Percentiles rank a stretch among this genome's conserved stretches.
Evolutionary conservation across 2,888 invertebrate species (phyloP).

Genomic region (Phania funesta): DNA sequence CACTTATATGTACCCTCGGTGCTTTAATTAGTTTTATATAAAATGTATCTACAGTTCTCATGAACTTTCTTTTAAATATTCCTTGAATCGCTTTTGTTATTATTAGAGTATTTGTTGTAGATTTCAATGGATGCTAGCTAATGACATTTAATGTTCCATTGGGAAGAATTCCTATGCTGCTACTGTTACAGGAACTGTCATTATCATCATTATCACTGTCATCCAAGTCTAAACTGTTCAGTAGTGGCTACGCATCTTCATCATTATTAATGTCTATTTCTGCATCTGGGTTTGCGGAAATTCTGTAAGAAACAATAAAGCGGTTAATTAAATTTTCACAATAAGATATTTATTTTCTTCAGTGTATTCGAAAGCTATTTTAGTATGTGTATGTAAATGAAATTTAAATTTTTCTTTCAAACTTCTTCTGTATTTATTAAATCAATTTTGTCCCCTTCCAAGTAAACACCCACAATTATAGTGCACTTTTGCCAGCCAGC

Average conservation of each 20-base stretch:
- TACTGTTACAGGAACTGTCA: slow-evolving; percentile 19
- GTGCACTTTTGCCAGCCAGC: too few species aligned
- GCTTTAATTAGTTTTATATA: slow-evolving; percentile 3
- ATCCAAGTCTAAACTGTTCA: slow-evolving; percentile 78
- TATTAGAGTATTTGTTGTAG: slow-evolving; percentile 8
- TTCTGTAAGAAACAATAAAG: slow-evolving; percentile 73
- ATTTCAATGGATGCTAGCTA: slow-evolving; percentile 65
- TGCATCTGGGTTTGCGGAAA: slow-evolving; percentile 73
- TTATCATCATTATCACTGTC: slow-evolving; percentile 75
- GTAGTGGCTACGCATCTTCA: slow-evolving; percentile 80
- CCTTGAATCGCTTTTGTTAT: slow-evolving; percentile 10
- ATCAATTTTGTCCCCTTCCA: too few species aligned
- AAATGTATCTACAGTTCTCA: slow-evolving; percentile 2
- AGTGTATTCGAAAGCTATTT: slow-evolving; percentile 5
- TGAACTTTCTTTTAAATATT: slow-evolving; percentile 21
- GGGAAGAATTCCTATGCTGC: slow-evolving; percentile 14
- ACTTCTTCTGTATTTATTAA: too few species aligned
- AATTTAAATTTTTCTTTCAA: too few species aligned
- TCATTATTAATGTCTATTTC: slow-evolving; percentile 71
- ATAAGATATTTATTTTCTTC: not conserved
- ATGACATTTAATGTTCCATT: slow-evolving; percentile 39
- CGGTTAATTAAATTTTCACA: not conserved
- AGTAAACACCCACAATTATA: too few species aligned
- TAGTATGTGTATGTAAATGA: too few species aligned
- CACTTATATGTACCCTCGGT: slow-evolving; percentile 44